A percentile compares a stretch with the other conserved stretches of the same genome.
phyloP scores from a whole-genome alignment of 2,113 vertebrate species.

The Dromaius novaehollandiae region DNA sequence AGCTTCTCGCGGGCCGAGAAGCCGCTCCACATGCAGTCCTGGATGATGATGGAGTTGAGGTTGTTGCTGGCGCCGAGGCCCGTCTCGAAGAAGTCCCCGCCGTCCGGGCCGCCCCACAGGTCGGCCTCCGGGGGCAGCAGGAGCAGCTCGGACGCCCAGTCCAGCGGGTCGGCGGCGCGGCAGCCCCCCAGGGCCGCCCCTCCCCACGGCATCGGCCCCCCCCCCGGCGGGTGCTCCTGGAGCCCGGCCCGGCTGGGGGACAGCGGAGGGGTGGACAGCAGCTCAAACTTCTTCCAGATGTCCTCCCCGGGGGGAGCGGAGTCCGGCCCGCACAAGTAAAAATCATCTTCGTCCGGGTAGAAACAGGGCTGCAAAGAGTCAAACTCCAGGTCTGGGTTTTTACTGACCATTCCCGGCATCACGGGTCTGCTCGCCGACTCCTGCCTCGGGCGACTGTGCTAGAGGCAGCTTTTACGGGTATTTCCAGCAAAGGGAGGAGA shows the following conservation, averaged over 20 bases:
- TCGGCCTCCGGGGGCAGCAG: slow-evolving; percentile 86
- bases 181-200: slow-evolving; percentile 69
- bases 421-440: slow-evolving; percentile 28
- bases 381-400: slow-evolving; percentile 96
- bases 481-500: slow-evolving; percentile 25
- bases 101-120: slow-evolving; percentile 80
- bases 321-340: slow-evolving; percentile 96
- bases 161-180: slow-evolving; percentile 83
- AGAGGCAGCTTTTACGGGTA: slow-evolving; percentile 14
- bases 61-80: slow-evolving; percentile 82
- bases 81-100: slow-evolving; percentile 76
- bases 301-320: slow-evolving; percentile 96
- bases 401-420: slow-evolving; percentile 93
- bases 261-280: slow-evolving; percentile 94
- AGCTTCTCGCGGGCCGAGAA: slow-evolving; percentile 95
- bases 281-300: slow-evolving; percentile 99
- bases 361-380: slow-evolving; percentile 98
- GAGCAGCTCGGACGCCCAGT: slow-evolving; percentile 95
- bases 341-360: slow-evolving; percentile 97
- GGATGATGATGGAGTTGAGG: slow-evolving; percentile 93
- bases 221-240: slow-evolving; percentile 78
- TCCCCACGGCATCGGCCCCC: slow-evolving; percentile 42
- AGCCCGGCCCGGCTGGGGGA: slow-evolving; percentile 93
- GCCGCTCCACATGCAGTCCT: slow-evolving; percentile 99
- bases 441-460: background rate